Percentiles rank a stretch among this genome's conserved stretches.
These are phyloP conservation scores for human (Homo sapiens) DNA, from an alignment of 2,113 vertebrate genomes.

Conservation along the genomic window DNA sequence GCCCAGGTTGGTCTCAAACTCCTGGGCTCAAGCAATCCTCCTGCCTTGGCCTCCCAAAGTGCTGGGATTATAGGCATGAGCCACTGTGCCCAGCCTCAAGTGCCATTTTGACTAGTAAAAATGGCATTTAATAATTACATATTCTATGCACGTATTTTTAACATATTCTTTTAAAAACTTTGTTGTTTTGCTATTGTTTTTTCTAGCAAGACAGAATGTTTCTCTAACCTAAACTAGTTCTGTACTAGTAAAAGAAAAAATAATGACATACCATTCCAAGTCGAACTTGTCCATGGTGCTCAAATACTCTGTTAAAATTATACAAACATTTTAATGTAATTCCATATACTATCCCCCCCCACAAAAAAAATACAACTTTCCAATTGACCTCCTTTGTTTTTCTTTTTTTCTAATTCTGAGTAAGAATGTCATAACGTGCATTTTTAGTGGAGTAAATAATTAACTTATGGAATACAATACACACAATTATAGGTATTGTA, in stretches of 20 bases:
- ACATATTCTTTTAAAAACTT: slow-evolving; percentile 30
- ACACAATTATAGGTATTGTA: neutral
- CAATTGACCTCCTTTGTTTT: neutral
- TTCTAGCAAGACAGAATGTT: slow-evolving; percentile 27
- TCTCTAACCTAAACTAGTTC: neutral
- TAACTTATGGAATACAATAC: neutral
- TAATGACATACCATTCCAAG: slow-evolving; percentile 94
- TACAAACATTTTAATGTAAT: slow-evolving; percentile 62
- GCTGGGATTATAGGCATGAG: too few relatives aligned
- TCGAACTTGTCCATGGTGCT: slow-evolving; percentile 94
- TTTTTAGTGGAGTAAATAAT: slow-evolving; percentile 3
- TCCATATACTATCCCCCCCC: neutral
- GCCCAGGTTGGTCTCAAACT: too few relatives aligned
- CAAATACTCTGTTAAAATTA: slow-evolving; percentile 86
- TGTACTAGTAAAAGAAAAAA: slow-evolving; percentile 18
- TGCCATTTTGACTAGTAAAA: slow-evolving; percentile 10
- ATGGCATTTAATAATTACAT: slow-evolving; percentile 32
- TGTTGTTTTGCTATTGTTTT: slow-evolving; percentile 13
- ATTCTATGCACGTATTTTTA: slow-evolving; percentile 30
- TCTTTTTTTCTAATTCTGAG: too few relatives aligned
- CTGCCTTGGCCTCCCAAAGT: too few relatives aligned
- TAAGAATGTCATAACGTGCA: too few relatives aligned
- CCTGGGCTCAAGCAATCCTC: too few relatives aligned
- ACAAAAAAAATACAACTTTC: neutral
- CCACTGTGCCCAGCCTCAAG: neutral